These are phyloP conservation scores for Panzeria rudis DNA, from an alignment of 2,888 invertebrate genomes.

Conservation along the genomic window DNA sequence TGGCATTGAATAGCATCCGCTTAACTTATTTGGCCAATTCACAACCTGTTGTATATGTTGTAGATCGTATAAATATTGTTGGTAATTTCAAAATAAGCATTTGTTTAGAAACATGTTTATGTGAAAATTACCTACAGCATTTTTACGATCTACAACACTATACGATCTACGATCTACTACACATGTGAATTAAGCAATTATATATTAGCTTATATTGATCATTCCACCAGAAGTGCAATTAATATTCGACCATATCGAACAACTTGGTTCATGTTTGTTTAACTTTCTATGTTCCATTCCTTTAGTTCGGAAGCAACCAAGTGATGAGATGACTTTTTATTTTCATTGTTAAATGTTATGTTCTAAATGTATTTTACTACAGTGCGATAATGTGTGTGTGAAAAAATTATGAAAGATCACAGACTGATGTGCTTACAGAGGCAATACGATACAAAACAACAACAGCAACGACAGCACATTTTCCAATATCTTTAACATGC, in stretches of 20 bases:
- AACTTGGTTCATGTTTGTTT: not conserved
- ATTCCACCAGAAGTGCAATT: not conserved
- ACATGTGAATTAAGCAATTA: no score
- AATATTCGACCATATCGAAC: not conserved
- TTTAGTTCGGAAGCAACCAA: slow-evolving; percentile 3
- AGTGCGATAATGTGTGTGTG: slow-evolving; percentile 43
- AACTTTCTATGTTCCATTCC: not conserved
- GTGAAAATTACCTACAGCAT: no score
- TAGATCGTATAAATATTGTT: no score
- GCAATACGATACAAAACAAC: slow-evolving; percentile 27
- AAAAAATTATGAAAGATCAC: slow-evolving; percentile 60
- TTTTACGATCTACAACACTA: no score
- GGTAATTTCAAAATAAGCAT: no score
- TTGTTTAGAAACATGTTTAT: no score
- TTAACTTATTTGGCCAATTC: no score
- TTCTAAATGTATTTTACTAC: slow-evolving; percentile 48
- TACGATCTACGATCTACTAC: no score
- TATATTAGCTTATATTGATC: no score
- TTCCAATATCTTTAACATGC: slow-evolving; percentile 12
- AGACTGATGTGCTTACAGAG: slow-evolving; percentile 41
- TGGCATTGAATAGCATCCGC: no score
- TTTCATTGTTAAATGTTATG: slow-evolving; percentile 37
- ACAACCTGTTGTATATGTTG: no score
- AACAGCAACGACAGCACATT: slow-evolving; percentile 7
- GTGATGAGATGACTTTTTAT: slow-evolving; percentile 33